Conservation (phyloP, 2,888 invertebrate genomes). For the Apodemia zela region DNA sequence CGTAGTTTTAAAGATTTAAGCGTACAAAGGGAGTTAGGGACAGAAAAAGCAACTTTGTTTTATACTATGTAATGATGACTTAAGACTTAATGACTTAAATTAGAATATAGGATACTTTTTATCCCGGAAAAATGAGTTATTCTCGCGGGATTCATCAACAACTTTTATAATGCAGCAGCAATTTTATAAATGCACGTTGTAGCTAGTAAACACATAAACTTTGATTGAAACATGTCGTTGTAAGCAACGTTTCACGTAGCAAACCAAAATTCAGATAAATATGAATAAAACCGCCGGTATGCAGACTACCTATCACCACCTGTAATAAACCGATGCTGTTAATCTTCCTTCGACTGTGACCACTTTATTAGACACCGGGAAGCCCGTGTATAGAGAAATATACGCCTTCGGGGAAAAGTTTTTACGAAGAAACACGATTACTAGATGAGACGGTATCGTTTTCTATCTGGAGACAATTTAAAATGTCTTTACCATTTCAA, state of each 20-base stretch:
- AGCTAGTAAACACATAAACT: no score
- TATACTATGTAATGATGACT: no score
- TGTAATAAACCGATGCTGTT: conserved; percentile 71
- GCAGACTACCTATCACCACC: conserved; percentile 51
- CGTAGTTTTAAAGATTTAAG: no score
- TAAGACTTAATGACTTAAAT: no score
- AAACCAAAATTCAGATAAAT: conserved; percentile 17
- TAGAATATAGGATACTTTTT: no score
- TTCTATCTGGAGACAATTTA: background rate
- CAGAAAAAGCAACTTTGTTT: no score
- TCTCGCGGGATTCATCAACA: no score
- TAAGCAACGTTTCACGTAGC: background rate
- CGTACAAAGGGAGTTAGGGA: no score
- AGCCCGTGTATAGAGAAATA: conserved; percentile 71
- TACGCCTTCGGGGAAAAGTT: conserved; percentile 70
- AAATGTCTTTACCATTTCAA: background rate
- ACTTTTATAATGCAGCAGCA: no score
- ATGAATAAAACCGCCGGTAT: conserved; percentile 38
- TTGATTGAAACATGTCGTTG: no score
- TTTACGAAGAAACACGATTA: conserved; percentile 27
- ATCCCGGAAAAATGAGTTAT: no score
- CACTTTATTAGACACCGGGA: conserved; percentile 73
- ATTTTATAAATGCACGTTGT: no score
- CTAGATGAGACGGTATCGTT: conserved; percentile 38
- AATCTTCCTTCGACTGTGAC: conserved; percentile 78